A percentile compares a stretch with the other conserved stretches of the same genome.
These are phyloP conservation scores for Eubucco bourcierii DNA, from an alignment of 2,113 vertebrate genomes.

Conservation along the genomic window DNA sequence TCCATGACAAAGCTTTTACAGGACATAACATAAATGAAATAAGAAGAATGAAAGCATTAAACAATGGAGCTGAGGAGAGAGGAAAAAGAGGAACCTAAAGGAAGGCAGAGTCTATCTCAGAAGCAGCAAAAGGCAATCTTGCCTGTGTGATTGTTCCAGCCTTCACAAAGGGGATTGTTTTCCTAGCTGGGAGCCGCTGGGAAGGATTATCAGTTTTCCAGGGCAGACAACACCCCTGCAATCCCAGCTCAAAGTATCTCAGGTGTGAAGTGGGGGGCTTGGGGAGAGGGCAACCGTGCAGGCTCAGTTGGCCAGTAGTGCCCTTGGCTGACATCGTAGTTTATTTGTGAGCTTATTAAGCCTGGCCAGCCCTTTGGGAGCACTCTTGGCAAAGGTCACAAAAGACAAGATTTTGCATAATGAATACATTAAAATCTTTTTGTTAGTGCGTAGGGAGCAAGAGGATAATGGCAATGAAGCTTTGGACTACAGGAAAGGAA, in stretches of 20 bases:
- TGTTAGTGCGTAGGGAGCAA: conserved; percentile 68
- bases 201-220: conserved; percentile 57
- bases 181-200: neutral
- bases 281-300: conserved; percentile 31
- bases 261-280: conserved; percentile 46
- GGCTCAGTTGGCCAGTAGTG: conserved; percentile 54
- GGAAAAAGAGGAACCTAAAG: neutral
- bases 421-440: conserved; percentile 71
- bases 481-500: conserved; percentile 61
- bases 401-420: conserved; percentile 74
- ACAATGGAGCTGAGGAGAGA: neutral
- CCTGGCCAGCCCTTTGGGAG: conserved; percentile 62
- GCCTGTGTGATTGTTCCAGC: conserved; percentile 25
- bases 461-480: conserved; percentile 61
- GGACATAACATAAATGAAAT: conserved; percentile 27
- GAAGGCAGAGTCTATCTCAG: neutral
- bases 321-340: conserved; percentile 62
- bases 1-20: conserved; percentile 42
- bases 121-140: neutral
- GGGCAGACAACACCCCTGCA: neutral
- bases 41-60: conserved; percentile 45
- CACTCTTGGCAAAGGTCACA: conserved; percentile 71
- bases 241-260: conserved; percentile 52
- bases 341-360: conserved; percentile 72
- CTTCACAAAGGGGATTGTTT: conserved; percentile 49